A percentile compares a stretch with the other conserved stretches of the same genome.
Conservation (phyloP, 2,888 invertebrate genomes). For the Habroteleia sp. region DNA sequence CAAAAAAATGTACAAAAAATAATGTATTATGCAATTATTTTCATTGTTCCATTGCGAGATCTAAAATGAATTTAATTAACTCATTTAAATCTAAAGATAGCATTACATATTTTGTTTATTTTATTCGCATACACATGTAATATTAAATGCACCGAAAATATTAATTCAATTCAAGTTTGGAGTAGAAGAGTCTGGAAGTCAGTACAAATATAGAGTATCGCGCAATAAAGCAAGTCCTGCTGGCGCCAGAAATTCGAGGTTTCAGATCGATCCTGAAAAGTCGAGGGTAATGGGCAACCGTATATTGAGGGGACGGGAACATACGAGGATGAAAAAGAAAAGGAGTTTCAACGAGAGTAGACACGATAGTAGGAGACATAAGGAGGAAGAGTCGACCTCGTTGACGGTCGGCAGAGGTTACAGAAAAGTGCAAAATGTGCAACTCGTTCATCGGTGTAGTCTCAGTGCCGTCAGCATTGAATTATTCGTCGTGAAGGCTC, state of each 20-base stretch:
- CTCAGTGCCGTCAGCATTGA: slow-evolving; percentile 64
- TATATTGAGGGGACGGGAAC: slow-evolving; percentile 43
- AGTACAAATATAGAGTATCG: slow-evolving; percentile 61
- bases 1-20: too few species aligned
- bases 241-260: slow-evolving; percentile 64
- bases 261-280: slow-evolving; percentile 57
- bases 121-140: too few species aligned
- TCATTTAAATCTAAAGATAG: too few species aligned
- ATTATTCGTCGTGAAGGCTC: slow-evolving; percentile 57
- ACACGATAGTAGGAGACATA: slow-evolving; percentile 56
- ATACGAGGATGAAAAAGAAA: slow-evolving; percentile 49
- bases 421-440: slow-evolving; percentile 79
- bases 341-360: slow-evolving; percentile 57
- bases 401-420: slow-evolving; percentile 63
- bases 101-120: too few species aligned
- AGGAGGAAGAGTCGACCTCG: slow-evolving; percentile 63
- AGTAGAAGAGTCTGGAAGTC: slow-evolving; percentile 33
- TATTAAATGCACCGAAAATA: slow-evolving; percentile 37
- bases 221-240: slow-evolving; percentile 63
- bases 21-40: too few species aligned
- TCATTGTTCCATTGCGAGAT: too few species aligned
- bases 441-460: slow-evolving; percentile 67
- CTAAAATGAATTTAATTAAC: too few species aligned
- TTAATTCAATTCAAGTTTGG: slow-evolving; percentile 51
- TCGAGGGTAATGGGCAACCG: slow-evolving; percentile 59